Conservation (phyloP, 2,797 vertebrate genomes). For the Pelobates cultripes region DNA sequence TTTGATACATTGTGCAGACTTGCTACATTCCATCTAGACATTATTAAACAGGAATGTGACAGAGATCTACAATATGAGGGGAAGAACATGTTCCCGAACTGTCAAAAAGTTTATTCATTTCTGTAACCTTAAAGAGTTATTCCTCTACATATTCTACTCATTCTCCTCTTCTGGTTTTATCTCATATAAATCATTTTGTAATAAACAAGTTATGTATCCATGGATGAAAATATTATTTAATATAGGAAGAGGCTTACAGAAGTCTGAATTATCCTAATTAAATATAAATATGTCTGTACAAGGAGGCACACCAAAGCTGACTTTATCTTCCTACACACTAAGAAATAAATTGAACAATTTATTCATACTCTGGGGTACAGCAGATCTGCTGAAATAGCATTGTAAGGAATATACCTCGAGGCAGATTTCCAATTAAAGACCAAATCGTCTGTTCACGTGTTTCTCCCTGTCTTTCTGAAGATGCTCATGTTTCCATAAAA, state of each 20-base stretch:
- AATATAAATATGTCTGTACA: neutral
- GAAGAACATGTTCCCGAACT: too few relatives aligned
- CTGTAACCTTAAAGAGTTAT: too few relatives aligned
- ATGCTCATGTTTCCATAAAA: neutral
- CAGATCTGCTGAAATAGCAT: neutral
- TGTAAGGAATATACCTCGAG: conserved; percentile 12
- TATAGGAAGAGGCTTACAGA: neutral
- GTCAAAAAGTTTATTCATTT: too few relatives aligned
- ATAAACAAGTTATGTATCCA: neutral
- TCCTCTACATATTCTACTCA: neutral
- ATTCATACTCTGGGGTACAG: neutral
- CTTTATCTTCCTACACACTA: neutral
- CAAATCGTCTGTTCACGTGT: neutral
- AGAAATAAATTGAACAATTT: conserved; percentile 1
- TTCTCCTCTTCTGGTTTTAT: neutral
- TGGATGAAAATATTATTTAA: neutral
- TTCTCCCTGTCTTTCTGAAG: neutral
- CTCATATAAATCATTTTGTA: neutral
- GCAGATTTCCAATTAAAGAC: conserved; percentile 13
- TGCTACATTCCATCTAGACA: too few relatives aligned
- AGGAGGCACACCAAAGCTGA: neutral
- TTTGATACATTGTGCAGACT: too few relatives aligned
- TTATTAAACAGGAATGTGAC: too few relatives aligned
- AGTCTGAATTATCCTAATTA: conserved; percentile 11
- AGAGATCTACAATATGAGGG: too few relatives aligned